Percentiles rank a stretch among this genome's conserved stretches.
Evolutionary conservation across 2,888 invertebrate genomes (phyloP).

Genomic region (Synergus laeviventris): DNA sequence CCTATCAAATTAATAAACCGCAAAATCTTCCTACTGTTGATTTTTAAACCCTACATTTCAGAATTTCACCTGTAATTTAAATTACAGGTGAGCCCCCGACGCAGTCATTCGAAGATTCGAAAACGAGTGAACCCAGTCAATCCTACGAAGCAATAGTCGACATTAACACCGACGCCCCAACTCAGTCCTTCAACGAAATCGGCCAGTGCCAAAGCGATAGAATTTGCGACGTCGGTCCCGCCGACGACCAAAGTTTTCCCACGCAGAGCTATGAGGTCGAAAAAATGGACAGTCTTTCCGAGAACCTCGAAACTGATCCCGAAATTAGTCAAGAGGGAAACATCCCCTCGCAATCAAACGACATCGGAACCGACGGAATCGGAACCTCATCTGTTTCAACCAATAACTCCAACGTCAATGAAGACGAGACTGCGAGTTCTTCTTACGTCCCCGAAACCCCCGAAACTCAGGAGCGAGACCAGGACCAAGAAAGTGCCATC

Average conservation of each 20-base stretch:
- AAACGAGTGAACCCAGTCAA: constrained; percentile 64
- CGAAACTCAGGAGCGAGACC: constrained; percentile 73
- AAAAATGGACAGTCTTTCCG: constrained; percentile 66
- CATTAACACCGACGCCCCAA: constrained; percentile 65
- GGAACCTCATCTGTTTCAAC: constrained; percentile 67
- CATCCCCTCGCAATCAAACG: constrained; percentile 72
- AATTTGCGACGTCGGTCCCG: constrained; percentile 54
- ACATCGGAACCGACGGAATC: constrained; percentile 67
- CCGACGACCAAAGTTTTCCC: constrained; percentile 71
- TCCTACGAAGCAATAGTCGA: constrained; percentile 62
- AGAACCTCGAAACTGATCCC: constrained; percentile 66
- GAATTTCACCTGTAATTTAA: constrained; percentile 28
- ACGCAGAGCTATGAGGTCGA: constrained; percentile 72
- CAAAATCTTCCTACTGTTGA: background rate
- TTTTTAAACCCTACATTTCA: background rate
- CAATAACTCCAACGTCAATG: constrained; percentile 69
- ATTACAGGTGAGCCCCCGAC: constrained; percentile 64
- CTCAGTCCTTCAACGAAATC: constrained; percentile 70
- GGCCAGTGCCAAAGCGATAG: constrained; percentile 63
- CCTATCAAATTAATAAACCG: background rate
- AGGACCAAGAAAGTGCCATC: constrained; percentile 74
- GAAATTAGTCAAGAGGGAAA: constrained; percentile 70
- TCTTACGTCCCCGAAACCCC: constrained; percentile 74
- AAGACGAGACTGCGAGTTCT: constrained; percentile 73
- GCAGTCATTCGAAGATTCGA: constrained; percentile 68